Base-by-base conservation (phyloP, 2,797 vertebrate genomes). In the Rhinatrema bivittatum region DNA sequence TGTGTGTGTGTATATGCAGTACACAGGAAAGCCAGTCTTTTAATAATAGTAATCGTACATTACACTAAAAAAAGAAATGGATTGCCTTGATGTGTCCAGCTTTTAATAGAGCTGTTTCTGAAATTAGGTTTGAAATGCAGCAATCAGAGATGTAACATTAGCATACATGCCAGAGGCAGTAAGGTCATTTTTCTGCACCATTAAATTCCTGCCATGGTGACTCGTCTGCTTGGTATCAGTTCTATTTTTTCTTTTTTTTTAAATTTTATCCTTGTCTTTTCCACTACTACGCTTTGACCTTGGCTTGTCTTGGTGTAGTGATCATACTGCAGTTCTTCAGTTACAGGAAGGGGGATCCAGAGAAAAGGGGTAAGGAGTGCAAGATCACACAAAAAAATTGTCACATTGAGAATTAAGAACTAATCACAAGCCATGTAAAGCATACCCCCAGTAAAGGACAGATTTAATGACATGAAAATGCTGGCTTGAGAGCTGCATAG, bases 121-220 rank as follows among this genome's bases (percentile, higher is more conserved):
- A 38, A 62, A 65, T 63, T 3, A 24, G 20, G 10, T 1, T 29
- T 46, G 44, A 23, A 39, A 29, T 6, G 49, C 36, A 10, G 38
- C 40, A 39, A 10, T 5, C 27, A 1, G 43, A n/a, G 1, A 28
- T 44, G 24, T 28, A 35, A 6, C n/a, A 35, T n/a, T n/a, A n/a
- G n/a, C n/a, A n/a, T n/a, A n/a, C n/a, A n/a, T n/a, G n/a, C 9
- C 34, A 20, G 41, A 46, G 18, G 50, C 40, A 25, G 10, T 2
- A 2, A 16, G 54, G 29, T 51, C 22, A 1, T 60, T 62, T 68
- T n/a, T 14, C 36, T 20, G 38, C 41, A 24, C 52, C n/a, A 3
- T 44, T 28, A 20, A 50, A 12, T 7, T 41, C 25, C 29, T 11
- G 1, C 14, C 32, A 2, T 42, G 12, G 25, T 5, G 0, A 12